These are phyloP conservation scores for Drepana arcuata DNA, from an alignment of 1,140 invertebrate species.

Conservation along the genomic window DNA sequence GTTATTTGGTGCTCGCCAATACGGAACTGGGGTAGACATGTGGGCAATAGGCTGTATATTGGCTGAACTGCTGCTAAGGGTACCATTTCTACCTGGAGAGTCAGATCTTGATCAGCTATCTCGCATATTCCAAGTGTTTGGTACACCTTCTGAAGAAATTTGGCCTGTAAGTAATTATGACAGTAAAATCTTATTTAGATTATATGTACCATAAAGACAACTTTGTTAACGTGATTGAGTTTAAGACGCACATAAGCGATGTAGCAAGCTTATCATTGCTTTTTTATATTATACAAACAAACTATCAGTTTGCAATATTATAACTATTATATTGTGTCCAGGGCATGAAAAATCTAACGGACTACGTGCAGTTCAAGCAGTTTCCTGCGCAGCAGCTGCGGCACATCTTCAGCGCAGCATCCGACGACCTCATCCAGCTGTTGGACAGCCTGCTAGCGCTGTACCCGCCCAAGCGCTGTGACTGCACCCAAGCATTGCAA, in stretches of 20 bases:
- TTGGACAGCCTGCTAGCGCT: slow-evolving; percentile 85
- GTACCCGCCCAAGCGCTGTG: slow-evolving; percentile 89
- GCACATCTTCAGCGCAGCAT: slow-evolving; percentile 96
- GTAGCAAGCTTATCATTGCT: too few species aligned
- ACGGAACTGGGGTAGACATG: slow-evolving; percentile 97
- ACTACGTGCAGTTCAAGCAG: slow-evolving; percentile 94
- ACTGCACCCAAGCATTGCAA: slow-evolving; percentile 84
- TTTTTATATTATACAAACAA: too few species aligned
- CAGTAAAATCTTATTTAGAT: too few species aligned
- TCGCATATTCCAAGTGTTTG: slow-evolving; percentile 93
- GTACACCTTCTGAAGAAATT: slow-evolving; percentile 92
- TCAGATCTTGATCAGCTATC: slow-evolving; percentile 97
- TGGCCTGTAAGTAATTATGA: slow-evolving; percentile 85
- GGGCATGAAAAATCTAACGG: slow-evolving; percentile 87
- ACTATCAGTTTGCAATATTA: background rate
- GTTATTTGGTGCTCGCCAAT: slow-evolving; percentile 94
- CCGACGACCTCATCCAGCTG: slow-evolving; percentile 92
- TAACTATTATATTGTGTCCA: slow-evolving; percentile 27
- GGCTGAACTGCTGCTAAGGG: slow-evolving; percentile 92
- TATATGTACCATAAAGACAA: too few species aligned
- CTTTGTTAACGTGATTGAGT: too few species aligned
- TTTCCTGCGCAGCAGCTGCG: slow-evolving; percentile 87
- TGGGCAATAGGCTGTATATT: slow-evolving; percentile 99
- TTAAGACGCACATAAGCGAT: too few species aligned
- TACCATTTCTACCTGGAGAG: slow-evolving; percentile 96